Percentiles rank a stretch among this genome's conserved stretches.
Conservation (phyloP, 2,888 invertebrate genomes). For the Pristionchus japonicus region DNA sequence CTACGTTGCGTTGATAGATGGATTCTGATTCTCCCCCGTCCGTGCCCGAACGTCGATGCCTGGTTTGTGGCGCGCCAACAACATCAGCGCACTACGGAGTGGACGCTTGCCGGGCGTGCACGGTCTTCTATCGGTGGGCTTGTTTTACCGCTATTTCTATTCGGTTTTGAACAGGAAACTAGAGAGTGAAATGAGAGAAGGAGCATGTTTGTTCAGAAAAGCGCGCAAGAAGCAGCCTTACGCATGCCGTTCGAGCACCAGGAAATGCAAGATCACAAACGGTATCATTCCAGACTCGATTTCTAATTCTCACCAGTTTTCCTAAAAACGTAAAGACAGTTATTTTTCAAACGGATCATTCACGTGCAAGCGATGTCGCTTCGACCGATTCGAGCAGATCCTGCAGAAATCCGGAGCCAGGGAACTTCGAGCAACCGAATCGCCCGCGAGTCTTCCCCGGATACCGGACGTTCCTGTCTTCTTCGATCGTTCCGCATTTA, state of each 20-base stretch:
- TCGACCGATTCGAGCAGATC: not conserved
- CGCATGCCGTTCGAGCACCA: not conserved
- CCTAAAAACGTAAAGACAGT: no score
- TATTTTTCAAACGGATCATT: not conserved
- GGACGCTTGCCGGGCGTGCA: not conserved
- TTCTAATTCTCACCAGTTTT: no score
- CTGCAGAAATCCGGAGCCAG: not conserved
- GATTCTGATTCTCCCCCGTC: not conserved
- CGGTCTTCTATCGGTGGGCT: not conserved
- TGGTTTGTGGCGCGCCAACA: not conserved
- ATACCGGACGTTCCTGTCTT: not conserved
- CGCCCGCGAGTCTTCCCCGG: not conserved
- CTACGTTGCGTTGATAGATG: no score
- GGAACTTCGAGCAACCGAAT: not conserved
- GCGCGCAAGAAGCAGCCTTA: not conserved
- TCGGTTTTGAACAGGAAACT: not conserved
- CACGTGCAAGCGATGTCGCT: slow-evolving; percentile 15
- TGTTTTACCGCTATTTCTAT: not conserved
- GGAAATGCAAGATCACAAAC: not conserved
- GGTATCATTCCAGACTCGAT: not conserved
- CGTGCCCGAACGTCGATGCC: not conserved
- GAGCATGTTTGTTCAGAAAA: not conserved
- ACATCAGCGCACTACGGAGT: not conserved
- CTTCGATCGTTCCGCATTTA: not conserved
- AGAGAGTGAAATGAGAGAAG: not conserved